Percentiles rank a stretch among this genome's conserved stretches.
These are phyloP conservation scores for Cathartes aura DNA, from an alignment of 2,113 vertebrate species.

Conservation along the genomic window DNA sequence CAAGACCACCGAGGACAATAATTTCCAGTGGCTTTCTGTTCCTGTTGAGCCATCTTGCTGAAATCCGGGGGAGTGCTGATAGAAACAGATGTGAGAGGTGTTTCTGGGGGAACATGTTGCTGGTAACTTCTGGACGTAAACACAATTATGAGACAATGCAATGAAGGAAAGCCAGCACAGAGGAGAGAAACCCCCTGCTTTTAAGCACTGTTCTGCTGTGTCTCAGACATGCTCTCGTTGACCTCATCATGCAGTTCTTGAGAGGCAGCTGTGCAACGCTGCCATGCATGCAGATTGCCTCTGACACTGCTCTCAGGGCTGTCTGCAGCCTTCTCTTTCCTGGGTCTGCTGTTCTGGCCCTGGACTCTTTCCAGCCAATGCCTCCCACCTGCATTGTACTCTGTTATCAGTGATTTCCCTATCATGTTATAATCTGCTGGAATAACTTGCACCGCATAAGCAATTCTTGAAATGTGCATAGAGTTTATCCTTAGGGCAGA, in stretches of 20 bases:
- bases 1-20: background rate
- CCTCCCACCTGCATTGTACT: background rate
- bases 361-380: background rate
- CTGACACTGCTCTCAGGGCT: background rate
- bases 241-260: fast-evolving
- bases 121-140: background rate
- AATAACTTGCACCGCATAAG: background rate
- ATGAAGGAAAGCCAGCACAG: background rate
- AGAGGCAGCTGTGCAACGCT: background rate
- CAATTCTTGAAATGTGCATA: background rate
- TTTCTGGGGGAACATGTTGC: background rate
- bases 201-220: background rate
- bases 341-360: background rate
- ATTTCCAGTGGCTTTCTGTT: background rate
- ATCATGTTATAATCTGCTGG: background rate
- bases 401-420: background rate
- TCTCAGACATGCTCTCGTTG: background rate
- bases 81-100: background rate
- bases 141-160: background rate
- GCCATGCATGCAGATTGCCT: background rate
- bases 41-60: background rate
- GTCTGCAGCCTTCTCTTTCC: background rate
- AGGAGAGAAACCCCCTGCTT: background rate
- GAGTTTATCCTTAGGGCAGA: background rate
- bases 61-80: background rate